Evolutionary conservation across 2,113 vertebrate genomes (phyloP).

Genomic region (Platycercus adscitus): DNA sequence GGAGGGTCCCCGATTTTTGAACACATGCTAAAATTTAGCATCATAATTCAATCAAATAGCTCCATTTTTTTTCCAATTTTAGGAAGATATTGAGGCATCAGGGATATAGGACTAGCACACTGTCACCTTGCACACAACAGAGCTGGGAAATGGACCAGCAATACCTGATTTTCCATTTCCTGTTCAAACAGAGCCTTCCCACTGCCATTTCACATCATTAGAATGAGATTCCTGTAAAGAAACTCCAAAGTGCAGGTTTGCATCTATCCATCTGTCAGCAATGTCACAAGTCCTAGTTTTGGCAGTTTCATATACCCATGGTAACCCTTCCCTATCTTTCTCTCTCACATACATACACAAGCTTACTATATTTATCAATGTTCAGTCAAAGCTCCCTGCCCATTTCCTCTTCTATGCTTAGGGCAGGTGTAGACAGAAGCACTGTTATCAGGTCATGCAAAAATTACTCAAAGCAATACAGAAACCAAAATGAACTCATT

Average conservation of each 20-base stretch:
- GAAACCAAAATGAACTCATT: neutral
- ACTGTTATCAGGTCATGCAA: neutral
- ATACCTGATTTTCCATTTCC: neutral
- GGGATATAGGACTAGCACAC: neutral
- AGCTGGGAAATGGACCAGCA: neutral
- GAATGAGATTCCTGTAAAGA: neutral
- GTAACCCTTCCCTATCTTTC: neutral
- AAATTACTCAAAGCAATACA: neutral
- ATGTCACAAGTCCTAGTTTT: neutral
- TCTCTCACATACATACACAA: neutral
- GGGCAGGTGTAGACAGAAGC: neutral
- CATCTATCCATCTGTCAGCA: neutral
- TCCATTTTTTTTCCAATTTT: neutral
- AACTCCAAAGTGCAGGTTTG: neutral
- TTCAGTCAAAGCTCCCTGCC: constrained; percentile 24
- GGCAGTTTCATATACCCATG: neutral
- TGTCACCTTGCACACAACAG: neutral
- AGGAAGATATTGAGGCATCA: neutral
- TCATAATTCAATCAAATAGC: neutral
- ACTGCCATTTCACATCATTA: neutral
- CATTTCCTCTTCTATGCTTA: neutral
- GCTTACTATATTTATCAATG: neutral
- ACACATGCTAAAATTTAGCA: neutral
- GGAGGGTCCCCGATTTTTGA: neutral
- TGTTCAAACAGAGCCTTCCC: neutral